A percentile compares a stretch with the other conserved stretches of the same genome.
These are phyloP conservation scores for Xanthorhoe spadicearia DNA, from an alignment of 2,888 invertebrate genomes.

Conservation along the genomic window DNA sequence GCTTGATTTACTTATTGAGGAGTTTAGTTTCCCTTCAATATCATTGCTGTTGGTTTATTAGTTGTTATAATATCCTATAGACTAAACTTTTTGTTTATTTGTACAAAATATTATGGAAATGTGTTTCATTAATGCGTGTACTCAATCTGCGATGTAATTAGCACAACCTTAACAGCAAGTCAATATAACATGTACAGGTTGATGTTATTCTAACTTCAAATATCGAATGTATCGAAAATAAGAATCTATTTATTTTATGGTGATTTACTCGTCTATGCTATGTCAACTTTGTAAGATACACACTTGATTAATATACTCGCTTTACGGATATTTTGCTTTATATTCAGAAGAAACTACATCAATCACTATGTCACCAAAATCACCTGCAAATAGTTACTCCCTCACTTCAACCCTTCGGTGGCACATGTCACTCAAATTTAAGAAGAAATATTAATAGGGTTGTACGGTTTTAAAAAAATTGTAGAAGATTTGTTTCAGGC, in stretches of 20 bases:
- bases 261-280: too few species aligned
- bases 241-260: too few species aligned
- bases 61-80: too few species aligned
- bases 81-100: neutral
- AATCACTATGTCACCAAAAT: slow-evolving; percentile 71
- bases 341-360: slow-evolving; percentile 59
- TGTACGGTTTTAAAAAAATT: neutral
- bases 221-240: too few species aligned
- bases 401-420: slow-evolving; percentile 47
- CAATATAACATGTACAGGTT: too few species aligned
- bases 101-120: too few species aligned
- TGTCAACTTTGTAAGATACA: neutral
- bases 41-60: too few species aligned
- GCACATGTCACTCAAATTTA: slow-evolving; percentile 66
- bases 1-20: neutral
- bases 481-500: neutral
- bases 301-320: neutral
- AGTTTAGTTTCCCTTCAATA: neutral
- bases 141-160: too few species aligned
- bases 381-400: slow-evolving; percentile 61
- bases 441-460: slow-evolving; percentile 49
- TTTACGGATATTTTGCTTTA: slow-evolving; percentile 11
- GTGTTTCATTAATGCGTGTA: too few species aligned
- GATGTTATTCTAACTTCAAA: too few species aligned
- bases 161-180: too few species aligned